Conservation (phyloP, 2,113 vertebrate species). For the Siniperca knerii region DNA sequence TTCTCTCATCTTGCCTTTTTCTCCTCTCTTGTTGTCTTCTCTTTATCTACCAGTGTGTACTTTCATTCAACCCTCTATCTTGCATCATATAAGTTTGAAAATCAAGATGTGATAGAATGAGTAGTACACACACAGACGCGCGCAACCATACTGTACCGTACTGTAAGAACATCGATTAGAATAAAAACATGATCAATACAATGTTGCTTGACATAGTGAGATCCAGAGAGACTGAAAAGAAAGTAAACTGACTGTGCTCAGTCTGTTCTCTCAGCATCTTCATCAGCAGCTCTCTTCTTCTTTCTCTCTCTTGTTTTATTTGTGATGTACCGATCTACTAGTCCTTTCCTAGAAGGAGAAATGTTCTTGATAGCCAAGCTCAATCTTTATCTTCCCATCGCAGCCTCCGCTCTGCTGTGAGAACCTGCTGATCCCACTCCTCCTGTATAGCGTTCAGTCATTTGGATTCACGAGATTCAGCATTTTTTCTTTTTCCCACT, state of each 20-base stretch:
- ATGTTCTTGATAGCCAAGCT: conserved; percentile 43
- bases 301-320: neutral
- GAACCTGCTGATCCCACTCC: conserved; percentile 24
- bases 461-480: conserved; percentile 17
- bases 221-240: neutral
- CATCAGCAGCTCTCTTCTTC: conserved; percentile 19
- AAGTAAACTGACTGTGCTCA: conserved; percentile 11
- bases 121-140: neutral
- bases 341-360: conserved; percentile 28
- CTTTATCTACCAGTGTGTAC: neutral
- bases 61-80: neutral
- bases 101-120: neutral
- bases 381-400: conserved; percentile 27
- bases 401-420: conserved; percentile 15
- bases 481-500: neutral
- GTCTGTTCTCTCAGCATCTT: conserved; percentile 6
- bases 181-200: neutral
- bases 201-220: neutral
- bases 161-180: neutral
- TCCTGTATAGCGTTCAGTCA: neutral
- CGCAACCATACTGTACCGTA: too few relatives aligned
- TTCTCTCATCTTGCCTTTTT: conserved; percentile 21
- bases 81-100: neutral
- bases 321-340: neutral
- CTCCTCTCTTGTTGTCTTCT: conserved; percentile 14